Base-by-base conservation (phyloP, 2,888 invertebrate genomes). In the Microctonus brassicae region DNA sequence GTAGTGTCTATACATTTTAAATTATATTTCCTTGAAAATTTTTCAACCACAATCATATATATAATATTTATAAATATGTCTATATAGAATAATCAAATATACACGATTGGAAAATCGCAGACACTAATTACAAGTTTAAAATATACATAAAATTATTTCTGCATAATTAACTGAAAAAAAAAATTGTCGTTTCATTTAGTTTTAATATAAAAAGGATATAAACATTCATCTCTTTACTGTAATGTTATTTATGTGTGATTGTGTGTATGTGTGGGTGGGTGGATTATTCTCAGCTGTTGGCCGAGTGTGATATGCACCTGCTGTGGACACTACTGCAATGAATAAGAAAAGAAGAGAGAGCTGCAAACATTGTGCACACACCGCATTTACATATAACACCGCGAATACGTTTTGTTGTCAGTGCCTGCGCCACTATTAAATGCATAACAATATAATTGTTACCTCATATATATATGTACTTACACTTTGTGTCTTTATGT, bases 221-320 rank as follows among this genome's bases (percentile, higher is more conserved):
- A n/a, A n/a, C n/a, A n/a, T n/a, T n/a, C n/a, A n/a, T n/a, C n/a
- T n/a, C n/a, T n/a, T n/a, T n/a, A n/a, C n/a, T n/a, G n/a, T n/a
- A n/a, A 47, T 47, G 17, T 17, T 7, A 5, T 47, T 20, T 9
- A 47, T 17, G 6, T 20, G 17, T 17, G 17, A 17, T 47, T 17
- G 17, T 17, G 1, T 67, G 67, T 58, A 42, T 17, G 66, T 57
- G 52, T 11, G 47, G 58, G 66, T 57, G 66, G 39, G 65, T 55
- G 47, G 29, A 62, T 47, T 55, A 61, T 52, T 13, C 61, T 62
- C 69, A 69, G 69, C 69, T 69, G 69, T 69, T 69, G 34, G 20
- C 29, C 53, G 34, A 24, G 26, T 34, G 22, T 52, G 53, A 22
- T 55, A 69, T 69, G 69, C 69, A 69, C 69, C 69, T 69, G 69